phyloP scores from a whole-genome alignment of 2,113 vertebrate species.

The Spheniscus mendiculus region DNA sequence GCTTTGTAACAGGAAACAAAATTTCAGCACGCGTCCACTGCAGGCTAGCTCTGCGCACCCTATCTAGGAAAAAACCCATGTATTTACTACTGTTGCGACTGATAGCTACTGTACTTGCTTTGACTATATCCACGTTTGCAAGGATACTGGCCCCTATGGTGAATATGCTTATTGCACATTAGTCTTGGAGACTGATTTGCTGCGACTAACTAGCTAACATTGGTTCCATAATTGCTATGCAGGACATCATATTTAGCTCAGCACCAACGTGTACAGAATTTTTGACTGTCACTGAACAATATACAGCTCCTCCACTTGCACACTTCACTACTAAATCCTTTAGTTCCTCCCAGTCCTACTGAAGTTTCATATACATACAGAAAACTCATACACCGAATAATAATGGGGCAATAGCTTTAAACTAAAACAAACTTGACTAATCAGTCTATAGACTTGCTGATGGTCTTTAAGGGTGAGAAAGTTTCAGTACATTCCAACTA shows the following conservation, averaged over 20 bases:
- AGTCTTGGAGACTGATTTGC: background rate
- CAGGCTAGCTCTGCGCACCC: background rate
- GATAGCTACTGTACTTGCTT: background rate
- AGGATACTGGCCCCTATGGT: background rate
- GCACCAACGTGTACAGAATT: accelerated
- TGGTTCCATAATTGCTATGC: background rate
- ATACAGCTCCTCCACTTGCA: accelerated
- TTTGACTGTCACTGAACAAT: background rate
- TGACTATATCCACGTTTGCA: background rate
- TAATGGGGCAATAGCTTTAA: background rate
- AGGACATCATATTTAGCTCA: background rate
- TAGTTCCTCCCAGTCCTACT: background rate
- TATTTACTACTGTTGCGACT: background rate
- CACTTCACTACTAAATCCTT: background rate
- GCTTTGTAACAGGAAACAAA: background rate
- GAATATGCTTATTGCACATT: background rate
- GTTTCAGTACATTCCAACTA: background rate
- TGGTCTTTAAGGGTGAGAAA: background rate
- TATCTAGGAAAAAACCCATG: accelerated
- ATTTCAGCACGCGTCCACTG: background rate
- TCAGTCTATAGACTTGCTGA: background rate
- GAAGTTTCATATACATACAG: background rate
- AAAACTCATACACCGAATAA: background rate
- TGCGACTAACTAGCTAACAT: background rate
- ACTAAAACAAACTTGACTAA: background rate